These are phyloP conservation scores for Thymelicus lineola DNA, from an alignment of 2,888 invertebrate species.

Conservation along the genomic window DNA sequence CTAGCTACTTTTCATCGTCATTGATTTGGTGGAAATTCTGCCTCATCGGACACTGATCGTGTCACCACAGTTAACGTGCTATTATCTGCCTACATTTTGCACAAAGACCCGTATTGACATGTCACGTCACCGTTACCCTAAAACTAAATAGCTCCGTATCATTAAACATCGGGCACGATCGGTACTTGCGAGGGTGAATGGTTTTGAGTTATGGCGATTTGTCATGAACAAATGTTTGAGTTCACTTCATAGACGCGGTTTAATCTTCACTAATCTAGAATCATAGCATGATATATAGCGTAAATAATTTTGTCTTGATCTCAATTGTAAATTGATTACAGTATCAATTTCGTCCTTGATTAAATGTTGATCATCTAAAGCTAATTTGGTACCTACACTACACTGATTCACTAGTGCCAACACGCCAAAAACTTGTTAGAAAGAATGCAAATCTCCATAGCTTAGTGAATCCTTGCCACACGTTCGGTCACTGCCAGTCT, in stretches of 20 bases:
- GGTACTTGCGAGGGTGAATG: slow-evolving; percentile 1
- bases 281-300: neutral
- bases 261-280: neutral
- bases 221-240: slow-evolving; percentile 6
- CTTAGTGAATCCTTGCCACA: slow-evolving; percentile 13
- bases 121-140: slow-evolving; percentile 6
- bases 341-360: no score
- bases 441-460: slow-evolving; percentile 15
- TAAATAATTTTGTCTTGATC: no score
- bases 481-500: slow-evolving; percentile 74
- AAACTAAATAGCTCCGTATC: slow-evolving; percentile 11
- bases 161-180: slow-evolving; percentile 10
- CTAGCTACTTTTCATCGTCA: no score
- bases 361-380: no score
- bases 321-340: no score
- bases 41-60: neutral
- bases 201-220: slow-evolving; percentile 6
- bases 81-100: neutral
- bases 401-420: neutral
- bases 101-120: slow-evolving; percentile 2
- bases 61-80: neutral
- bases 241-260: neutral
- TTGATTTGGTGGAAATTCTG: no score
- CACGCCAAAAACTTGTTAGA: neutral
- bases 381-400: neutral